Conservation (phyloP, 2,113 vertebrate genomes). For the Dasypus novemcinctus region DNA sequence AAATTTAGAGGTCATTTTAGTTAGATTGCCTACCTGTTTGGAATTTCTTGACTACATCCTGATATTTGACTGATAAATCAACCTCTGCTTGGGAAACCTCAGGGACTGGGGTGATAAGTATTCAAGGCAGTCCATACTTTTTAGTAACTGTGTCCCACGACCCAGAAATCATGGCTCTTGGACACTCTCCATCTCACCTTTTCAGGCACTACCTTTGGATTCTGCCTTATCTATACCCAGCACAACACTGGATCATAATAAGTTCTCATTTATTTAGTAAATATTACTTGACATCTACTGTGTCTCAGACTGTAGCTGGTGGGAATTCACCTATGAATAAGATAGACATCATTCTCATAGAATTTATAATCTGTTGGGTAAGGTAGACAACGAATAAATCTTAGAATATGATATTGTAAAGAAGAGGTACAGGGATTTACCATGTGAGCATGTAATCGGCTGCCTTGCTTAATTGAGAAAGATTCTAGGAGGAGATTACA, state of each 20-base stretch:
- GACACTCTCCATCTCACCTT: background rate
- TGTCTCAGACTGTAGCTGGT: background rate
- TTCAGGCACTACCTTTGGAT: background rate
- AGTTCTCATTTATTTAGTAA: background rate
- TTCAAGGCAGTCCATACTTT: background rate
- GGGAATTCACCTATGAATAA: background rate
- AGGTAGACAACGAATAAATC: background rate
- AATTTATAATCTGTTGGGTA: background rate
- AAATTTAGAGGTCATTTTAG: conserved; percentile 14
- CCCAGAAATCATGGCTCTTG: background rate
- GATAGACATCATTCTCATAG: background rate
- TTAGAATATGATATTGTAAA: background rate
- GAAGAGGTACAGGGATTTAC: background rate
- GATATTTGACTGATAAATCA: background rate
- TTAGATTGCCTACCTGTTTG: background rate
- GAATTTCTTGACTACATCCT: background rate
- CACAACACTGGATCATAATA: background rate
- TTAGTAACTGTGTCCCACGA: background rate
- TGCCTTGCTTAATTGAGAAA: conserved; percentile 26
- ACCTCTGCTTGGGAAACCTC: conserved; percentile 2
- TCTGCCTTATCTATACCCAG: background rate
- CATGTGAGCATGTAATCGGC: background rate
- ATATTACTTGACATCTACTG: background rate
- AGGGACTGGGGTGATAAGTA: background rate
- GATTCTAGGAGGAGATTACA: background rate